Evolutionary conservation across 2,888 invertebrate species (phyloP), one percentile per base, ranked within the genome.

Genomic region (Cyclophora albipunctata): DNA sequence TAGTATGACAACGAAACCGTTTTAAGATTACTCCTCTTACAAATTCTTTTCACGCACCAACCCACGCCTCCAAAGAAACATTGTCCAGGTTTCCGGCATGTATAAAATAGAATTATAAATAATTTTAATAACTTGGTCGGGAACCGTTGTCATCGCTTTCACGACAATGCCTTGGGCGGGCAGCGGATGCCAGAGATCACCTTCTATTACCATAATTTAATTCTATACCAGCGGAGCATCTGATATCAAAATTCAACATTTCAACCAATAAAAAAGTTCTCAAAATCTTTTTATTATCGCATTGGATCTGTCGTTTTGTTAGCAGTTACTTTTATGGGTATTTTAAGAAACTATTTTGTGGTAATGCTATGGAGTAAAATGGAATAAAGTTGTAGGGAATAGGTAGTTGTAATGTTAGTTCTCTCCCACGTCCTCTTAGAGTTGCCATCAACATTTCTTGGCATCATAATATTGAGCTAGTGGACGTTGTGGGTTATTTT

Each of bases 191-290:
- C 53, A 51, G 63, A 60, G 64, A 75, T 72, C 67, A 65, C 62
- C 57, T 47, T 59, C 52, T 63, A 82, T 83, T 81, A 80, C 67
- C 79, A 80, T 81, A 78, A 69, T 76, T 73, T 71, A 67, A 66
- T 66, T 67, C 66, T 58, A 64, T 64, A 62, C 61, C 62, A 62
- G 34, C 20, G 5, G 33, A 43, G 59, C 54, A 48, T 59, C 62
- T 59, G 58, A 67, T 67, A 67, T 57, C 57, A 60, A 60, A 62
- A 58, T 59, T 62, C 55, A 53, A 61, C 62, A 58, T 54, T 59
- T 58, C 54, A 50, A 55, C 60, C 48, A 53, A 58, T 57, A 58
- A 58, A 55, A 49, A 49, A 53, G 45, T 49, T 37, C 45, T 52
- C 34, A 53, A 49, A 50, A 50, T 49, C 49, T 55, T 59, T 60